Conservation (phyloP, 2,113 vertebrate species). For the Salminus brasiliensis region DNA sequence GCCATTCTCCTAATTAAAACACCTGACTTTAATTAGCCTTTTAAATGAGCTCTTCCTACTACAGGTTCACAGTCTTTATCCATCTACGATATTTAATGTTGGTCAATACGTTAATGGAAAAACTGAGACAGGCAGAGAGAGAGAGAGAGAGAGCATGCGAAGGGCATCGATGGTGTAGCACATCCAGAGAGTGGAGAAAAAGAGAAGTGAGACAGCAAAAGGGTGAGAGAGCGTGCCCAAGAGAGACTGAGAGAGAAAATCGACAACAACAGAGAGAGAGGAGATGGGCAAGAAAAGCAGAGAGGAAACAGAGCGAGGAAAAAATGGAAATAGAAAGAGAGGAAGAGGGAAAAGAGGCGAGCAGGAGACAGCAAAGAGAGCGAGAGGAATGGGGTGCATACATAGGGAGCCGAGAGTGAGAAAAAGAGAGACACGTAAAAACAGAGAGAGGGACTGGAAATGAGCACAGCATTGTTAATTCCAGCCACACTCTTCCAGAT, state of each 20-base stretch:
- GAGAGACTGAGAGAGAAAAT: background rate
- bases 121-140: too few relatives aligned
- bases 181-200: too few relatives aligned
- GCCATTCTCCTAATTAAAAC: too few relatives aligned
- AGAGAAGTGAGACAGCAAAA: background rate
- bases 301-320: background rate
- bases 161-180: too few relatives aligned
- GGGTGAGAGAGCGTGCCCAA: too few relatives aligned
- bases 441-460: constrained; percentile 33
- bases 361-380: background rate
- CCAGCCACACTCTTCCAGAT: constrained; percentile 58
- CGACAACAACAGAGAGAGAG: background rate
- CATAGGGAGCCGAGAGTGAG: background rate
- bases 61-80: too few relatives aligned
- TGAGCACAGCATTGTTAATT: constrained; percentile 57
- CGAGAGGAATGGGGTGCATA: too few relatives aligned
- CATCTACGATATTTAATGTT: too few relatives aligned
- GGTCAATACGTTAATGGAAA: too few relatives aligned
- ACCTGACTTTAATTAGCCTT: too few relatives aligned
- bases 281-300: background rate
- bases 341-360: background rate
- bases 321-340: background rate
- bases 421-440: constrained; percentile 14
- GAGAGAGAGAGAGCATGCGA: too few relatives aligned
- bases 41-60: too few relatives aligned